A percentile compares a stretch with the other conserved stretches of the same genome.
These are phyloP conservation scores for Ctenochaetus hawaiiensis DNA, from an alignment of 2,797 vertebrate species.

Conservation along the genomic window DNA sequence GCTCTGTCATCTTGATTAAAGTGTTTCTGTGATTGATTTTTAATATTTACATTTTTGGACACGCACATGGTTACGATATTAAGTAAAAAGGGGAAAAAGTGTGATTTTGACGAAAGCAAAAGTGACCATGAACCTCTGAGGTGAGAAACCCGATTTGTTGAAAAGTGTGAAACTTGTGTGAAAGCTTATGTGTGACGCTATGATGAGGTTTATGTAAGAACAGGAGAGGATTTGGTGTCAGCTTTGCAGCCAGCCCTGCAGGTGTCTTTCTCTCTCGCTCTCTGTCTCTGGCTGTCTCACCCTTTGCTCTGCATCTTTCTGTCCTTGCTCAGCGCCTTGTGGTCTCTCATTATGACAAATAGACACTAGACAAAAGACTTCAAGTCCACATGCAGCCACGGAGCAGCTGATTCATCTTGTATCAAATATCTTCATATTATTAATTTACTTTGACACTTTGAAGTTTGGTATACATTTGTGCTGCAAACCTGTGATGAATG, in stretches of 20 bases:
- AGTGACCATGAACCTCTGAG: background rate
- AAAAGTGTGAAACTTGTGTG: constrained; percentile 33
- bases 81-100: background rate
- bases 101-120: background rate
- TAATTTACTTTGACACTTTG: constrained; percentile 11
- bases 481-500: background rate
- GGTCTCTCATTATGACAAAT: constrained; percentile 39
- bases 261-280: constrained; percentile 33
- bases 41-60: constrained; percentile 10
- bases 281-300: background rate
- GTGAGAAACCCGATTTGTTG: constrained; percentile 1
- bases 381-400: constrained; percentile 8
- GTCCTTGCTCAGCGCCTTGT: constrained; percentile 14
- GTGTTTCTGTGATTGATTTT: background rate
- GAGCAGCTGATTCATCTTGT: constrained; percentile 10
- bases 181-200: constrained; percentile 14
- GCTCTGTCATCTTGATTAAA: constrained; percentile 8
- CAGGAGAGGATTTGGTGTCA: constrained; percentile 45
- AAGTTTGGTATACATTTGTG: background rate
- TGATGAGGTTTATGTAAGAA: constrained; percentile 31
- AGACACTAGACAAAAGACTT: constrained; percentile 37
- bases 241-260: constrained; percentile 35
- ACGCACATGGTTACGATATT: background rate
- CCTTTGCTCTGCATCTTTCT: constrained; percentile 12
- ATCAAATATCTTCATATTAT: constrained; percentile 4